These are phyloP conservation scores for Aythya fuligula DNA, from an alignment of 2,797 vertebrate species.

Conservation along the genomic window DNA sequence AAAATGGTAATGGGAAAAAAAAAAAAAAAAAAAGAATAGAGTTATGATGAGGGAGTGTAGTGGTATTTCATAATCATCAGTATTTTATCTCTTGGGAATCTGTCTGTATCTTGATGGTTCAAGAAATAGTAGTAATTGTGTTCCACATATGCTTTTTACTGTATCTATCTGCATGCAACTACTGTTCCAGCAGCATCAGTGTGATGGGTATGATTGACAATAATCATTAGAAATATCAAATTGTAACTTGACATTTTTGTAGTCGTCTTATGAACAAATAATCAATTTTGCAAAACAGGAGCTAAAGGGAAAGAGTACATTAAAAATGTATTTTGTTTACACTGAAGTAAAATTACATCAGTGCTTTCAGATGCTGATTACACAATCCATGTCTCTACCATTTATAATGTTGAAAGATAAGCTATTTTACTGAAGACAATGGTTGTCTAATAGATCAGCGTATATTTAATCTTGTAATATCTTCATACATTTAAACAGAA, in stretches of 20 bases:
- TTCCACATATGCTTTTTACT: neutral
- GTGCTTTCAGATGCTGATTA: conserved; percentile 49
- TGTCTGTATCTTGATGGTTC: neutral
- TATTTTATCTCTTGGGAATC: neutral
- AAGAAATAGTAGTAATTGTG: neutral
- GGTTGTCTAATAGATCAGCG: conserved; percentile 50
- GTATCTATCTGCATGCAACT: neutral
- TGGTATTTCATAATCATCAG: neutral
- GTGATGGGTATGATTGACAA: neutral
- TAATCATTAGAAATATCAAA: neutral
- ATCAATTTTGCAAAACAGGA: neutral
- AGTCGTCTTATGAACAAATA: neutral
- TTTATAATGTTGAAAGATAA: conserved; percentile 57
- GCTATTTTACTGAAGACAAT: conserved; percentile 67
- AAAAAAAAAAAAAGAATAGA: neutral
- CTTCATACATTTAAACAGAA: conserved; percentile 65
- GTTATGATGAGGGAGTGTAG: neutral
- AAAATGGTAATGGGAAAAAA: neutral
- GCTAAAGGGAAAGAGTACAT: neutral
- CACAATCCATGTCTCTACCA: conserved; percentile 25
- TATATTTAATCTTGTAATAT: conserved; percentile 72
- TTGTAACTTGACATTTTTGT: neutral
- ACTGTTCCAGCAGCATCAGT: neutral
- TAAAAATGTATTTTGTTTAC: neutral
- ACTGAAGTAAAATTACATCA: conserved; percentile 62